Evolutionary conservation across 1,140 invertebrate species (phyloP), one percentile per base, ranked within the genome.

Genomic region (Panulirus ornatus): DNA sequence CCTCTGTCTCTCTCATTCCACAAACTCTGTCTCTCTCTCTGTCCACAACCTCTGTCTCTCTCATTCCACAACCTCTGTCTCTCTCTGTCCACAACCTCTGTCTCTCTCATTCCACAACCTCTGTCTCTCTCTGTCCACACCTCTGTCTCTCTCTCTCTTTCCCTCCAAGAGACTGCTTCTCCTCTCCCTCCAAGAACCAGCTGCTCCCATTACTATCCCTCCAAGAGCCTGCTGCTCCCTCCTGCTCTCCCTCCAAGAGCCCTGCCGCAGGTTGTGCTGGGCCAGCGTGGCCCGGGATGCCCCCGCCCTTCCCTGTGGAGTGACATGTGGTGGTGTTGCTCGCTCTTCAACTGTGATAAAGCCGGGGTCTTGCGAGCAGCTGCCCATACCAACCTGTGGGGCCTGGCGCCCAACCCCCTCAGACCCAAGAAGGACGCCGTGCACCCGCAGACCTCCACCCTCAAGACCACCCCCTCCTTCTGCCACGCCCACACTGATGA

Each of bases 261-360:
- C n/a, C 47, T n/a, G n/a, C n/a, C n/a, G n/a, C n/a, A n/a, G n/a
- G n/a, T n/a, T n/a, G n/a, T n/a, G n/a, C n/a, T n/a, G n/a, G n/a
- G n/a, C 22, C 58, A 44, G 54, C 85, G 73, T 34, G 54, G 51
- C 51, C 22, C 71, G 84, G 51, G 75, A 78, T 87, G 84, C 66
- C 71, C 84, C n/a, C 34, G 22, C 58, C 34, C 36, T 51, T n/a
- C 51, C 73, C 75, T 54, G 19, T 51, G 5, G 30, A 30, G 84
- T 83, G 87, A 89, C 63, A 89, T 89, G 87, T 89, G 87, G 87
- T 89, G 87, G 87, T 89, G 87, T 51, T 89, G 87, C 40, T 83
- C 87, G 11, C 87, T 89, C 78, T 89, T 89, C 63, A 89, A 82
- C 78, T 89, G 87, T 71, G 87, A 89, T 42, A 89, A 89, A 82